Base-by-base conservation (phyloP, 2,888 invertebrate genomes). In the Baccha elongata region DNA sequence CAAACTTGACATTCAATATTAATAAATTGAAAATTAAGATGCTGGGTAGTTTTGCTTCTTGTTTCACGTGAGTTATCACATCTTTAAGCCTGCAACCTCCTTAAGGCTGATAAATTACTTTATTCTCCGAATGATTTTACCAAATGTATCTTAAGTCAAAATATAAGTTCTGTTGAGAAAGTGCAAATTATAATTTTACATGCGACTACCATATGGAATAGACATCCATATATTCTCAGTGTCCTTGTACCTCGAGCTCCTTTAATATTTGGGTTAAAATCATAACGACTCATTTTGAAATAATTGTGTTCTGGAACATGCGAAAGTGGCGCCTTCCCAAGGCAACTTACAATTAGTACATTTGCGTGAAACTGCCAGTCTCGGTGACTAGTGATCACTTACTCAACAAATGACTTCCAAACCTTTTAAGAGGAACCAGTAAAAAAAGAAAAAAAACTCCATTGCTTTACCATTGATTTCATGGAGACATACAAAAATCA, bases 191-290 rank as follows among this genome's bases (percentile, higher is more conserved):
- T 35, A 32, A 53, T 15, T 37, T 58, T 55, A 58, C 76, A 64
- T 71, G 64, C 64, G 48, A 55, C n/a, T 53, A 32, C 29, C 8
- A 6, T 26, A 6, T 11, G 10, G 64, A 37, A 26, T 29, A 23
- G 44, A 68, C 29, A 7, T 4, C 35, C 13, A 7, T 29, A n/a
- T n/a, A 0, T 2, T 15, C 5, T 5, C 3, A 1, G 19, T 60
- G 60, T 72, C 35, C 58, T 50, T 50, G 13, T 26, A 23, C 29
- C 44, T 52, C 13, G 35, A 44, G 58, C 26, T 52, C n/a, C 29
- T 8, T 55, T 37, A 35, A 53, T 52, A 81, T 81, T 81, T 81
- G 46, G 81, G 81, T 81, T 76, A 76, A 81, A 29, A 71, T 67
- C 75, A 76, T 71, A 81, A 76, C 81, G 76, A 74, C 42, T 50